phyloP scores from a whole-genome alignment of 1,140 invertebrate species.

The Helicoverpa zea region DNA sequence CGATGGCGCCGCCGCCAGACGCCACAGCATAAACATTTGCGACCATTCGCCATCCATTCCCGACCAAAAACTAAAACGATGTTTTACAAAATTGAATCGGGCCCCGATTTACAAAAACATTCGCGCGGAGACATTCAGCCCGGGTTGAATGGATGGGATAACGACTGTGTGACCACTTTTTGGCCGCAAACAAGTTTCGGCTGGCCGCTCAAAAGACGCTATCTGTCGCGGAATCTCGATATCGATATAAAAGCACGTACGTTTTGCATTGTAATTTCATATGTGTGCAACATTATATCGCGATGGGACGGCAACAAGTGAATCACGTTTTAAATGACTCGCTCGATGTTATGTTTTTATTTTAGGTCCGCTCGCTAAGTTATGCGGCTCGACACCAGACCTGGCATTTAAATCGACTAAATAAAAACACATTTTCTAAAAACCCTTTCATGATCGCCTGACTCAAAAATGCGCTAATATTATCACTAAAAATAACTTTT shows the following conservation, averaged over 20 bases:
- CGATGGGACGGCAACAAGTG: slow-evolving; percentile 49
- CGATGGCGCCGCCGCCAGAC: slow-evolving; percentile 34
- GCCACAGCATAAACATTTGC: slow-evolving; percentile 23
- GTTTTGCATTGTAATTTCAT: slow-evolving; percentile 60
- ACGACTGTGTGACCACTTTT: slow-evolving; percentile 59
- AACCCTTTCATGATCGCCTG: slow-evolving; percentile 3
- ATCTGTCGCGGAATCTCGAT: slow-evolving; percentile 63
- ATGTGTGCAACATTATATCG: slow-evolving; percentile 52
- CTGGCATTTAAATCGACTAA: slow-evolving; percentile 38
- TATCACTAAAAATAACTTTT: neutral
- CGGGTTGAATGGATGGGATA: slow-evolving; percentile 64
- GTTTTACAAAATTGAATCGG: slow-evolving; percentile 49
- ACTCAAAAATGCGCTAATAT: neutral
- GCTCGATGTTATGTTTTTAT: slow-evolving; percentile 44
- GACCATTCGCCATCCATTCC: slow-evolving; percentile 42
- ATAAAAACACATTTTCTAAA: slow-evolving; percentile 38
- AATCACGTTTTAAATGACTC: slow-evolving; percentile 49
- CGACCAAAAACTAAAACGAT: slow-evolving; percentile 55
- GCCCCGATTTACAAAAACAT: slow-evolving; percentile 54
- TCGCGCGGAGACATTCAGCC: slow-evolving; percentile 51
- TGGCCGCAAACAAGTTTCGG: slow-evolving; percentile 63
- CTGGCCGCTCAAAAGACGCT: slow-evolving; percentile 56
- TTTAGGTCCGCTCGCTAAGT: slow-evolving; percentile 39
- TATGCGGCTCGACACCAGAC: slow-evolving; percentile 49
- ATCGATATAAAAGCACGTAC: slow-evolving; percentile 62